Percentiles rank a stretch among this genome's conserved stretches.
These are phyloP conservation scores for Macrosteles quadrilineatus DNA, from an alignment of 1,140 invertebrate species.

Conservation along the genomic window DNA sequence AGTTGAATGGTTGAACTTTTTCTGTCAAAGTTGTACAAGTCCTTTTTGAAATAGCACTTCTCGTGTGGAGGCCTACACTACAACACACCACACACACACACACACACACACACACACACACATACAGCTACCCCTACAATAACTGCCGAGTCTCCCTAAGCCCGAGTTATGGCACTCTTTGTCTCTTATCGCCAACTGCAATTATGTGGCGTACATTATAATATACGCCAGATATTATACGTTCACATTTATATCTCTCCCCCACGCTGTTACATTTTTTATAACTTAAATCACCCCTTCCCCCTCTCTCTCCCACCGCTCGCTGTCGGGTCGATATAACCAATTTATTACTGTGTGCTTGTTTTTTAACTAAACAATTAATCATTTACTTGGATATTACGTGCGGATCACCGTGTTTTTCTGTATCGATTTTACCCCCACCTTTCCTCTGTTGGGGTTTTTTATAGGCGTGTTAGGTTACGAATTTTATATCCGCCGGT, in stretches of 20 bases:
- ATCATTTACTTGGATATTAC: constrained; percentile 10
- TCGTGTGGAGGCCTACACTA: too few relatives aligned
- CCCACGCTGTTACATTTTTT: constrained; percentile 5
- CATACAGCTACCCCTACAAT: not conserved
- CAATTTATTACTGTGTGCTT: constrained; percentile 8
- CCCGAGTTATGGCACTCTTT: constrained; percentile 9
- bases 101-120: too few relatives aligned
- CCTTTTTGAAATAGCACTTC: too few relatives aligned
- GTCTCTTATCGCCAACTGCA: constrained; percentile 15
- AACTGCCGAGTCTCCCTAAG: not conserved
- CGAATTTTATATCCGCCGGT: too few relatives aligned
- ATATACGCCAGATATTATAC: constrained; percentile 1
- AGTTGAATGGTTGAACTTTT: too few relatives aligned
- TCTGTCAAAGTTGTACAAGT: too few relatives aligned
- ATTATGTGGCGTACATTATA: constrained; percentile 21
- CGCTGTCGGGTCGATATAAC: not conserved
- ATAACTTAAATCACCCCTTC: constrained; percentile 7
- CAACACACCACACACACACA: too few relatives aligned
- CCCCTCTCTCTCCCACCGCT: not conserved
- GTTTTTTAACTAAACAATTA: constrained; percentile 12
- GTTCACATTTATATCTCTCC: not conserved
- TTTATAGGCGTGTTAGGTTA: too few relatives aligned
- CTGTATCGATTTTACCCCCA: not conserved
- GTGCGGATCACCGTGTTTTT: not conserved
- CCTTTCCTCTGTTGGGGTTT: too few relatives aligned